These are phyloP conservation scores for Pyrrhopygopsis socrates DNA, from an alignment of 2,888 invertebrate species.

Conservation along the genomic window DNA sequence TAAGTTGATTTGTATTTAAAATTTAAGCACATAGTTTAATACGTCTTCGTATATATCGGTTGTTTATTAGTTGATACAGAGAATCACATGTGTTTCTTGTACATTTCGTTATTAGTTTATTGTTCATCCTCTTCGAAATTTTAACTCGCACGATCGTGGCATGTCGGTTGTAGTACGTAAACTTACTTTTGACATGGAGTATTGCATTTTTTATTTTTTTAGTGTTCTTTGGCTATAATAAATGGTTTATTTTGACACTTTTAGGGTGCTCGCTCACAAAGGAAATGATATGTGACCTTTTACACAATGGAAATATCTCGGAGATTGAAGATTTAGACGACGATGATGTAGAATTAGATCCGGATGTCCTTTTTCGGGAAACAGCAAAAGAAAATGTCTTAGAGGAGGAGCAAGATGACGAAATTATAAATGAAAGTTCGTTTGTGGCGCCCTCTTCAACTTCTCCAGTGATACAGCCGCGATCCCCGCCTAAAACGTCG, in stretches of 20 bases:
- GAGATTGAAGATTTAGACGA: slow-evolving; percentile 7
- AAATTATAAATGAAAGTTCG: not conserved
- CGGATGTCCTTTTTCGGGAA: not conserved
- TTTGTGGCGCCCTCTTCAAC: too few species aligned
- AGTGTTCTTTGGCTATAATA: not conserved
- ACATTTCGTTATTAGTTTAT: not conserved
- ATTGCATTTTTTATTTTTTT: not conserved
- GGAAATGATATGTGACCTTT: not conserved
- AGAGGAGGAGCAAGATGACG: not conserved
- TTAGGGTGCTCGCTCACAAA: not conserved
- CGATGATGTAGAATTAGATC: slow-evolving; percentile 1
- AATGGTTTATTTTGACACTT: not conserved
- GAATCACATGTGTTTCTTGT: slow-evolving; percentile 6
- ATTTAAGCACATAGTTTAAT: not conserved
- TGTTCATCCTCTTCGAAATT: not conserved
- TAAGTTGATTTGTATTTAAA: slow-evolving; percentile 5
- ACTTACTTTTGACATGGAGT: not conserved
- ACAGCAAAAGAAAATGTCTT: not conserved
- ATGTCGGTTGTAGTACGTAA: slow-evolving; percentile 11
- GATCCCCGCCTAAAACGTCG: too few species aligned
- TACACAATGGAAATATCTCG: not conserved
- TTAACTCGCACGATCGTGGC: slow-evolving; percentile 12
- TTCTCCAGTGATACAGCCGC: too few species aligned
- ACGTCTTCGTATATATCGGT: not conserved
- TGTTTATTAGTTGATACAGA: slow-evolving; percentile 8